A percentile compares a stretch with the other conserved stretches of the same genome.
Conservation (phyloP, 2,888 invertebrate genomes). For the Drosophila kokeensis region DNA sequence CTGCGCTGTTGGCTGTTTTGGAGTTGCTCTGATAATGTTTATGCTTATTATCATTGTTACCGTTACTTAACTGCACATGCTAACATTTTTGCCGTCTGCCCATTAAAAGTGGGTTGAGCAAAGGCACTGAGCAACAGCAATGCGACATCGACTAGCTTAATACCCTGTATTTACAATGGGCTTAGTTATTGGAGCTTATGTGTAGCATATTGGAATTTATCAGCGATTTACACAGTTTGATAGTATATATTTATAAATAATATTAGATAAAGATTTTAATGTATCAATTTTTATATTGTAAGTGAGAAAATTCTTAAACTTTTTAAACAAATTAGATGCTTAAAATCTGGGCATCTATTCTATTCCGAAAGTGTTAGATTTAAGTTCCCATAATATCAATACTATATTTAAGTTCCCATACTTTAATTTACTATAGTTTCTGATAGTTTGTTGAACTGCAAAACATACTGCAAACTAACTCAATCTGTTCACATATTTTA, state of each 20-base stretch:
- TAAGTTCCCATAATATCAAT: neutral
- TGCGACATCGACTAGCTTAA: neutral
- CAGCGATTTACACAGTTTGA: fast-evolving
- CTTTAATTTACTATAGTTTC: neutral
- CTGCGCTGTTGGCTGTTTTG: slow-evolving; percentile 16
- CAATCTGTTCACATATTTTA: neutral
- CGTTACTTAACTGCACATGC: slow-evolving; percentile 79
- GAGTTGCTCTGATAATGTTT: slow-evolving; percentile 49
- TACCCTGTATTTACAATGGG: slow-evolving; percentile 24
- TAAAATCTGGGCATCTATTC: fast-evolving
- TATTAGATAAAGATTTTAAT: neutral
- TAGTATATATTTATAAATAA: too few relatives aligned
- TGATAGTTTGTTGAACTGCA: neutral
- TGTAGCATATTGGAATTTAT: neutral
- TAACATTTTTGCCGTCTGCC: slow-evolving; percentile 61
- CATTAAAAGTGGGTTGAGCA: slow-evolving; percentile 61
- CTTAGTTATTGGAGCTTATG: neutral
- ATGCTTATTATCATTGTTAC: slow-evolving; percentile 47
- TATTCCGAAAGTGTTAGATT: neutral
- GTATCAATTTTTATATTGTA: neutral
- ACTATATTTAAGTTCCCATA: neutral
- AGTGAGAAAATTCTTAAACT: too few relatives aligned
- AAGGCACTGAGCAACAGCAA: neutral
- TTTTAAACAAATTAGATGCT: neutral
- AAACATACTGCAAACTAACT: neutral